Evolutionary conservation across 2,797 vertebrate species (phyloP).

Genomic region (Echiichthys vipera): DNA sequence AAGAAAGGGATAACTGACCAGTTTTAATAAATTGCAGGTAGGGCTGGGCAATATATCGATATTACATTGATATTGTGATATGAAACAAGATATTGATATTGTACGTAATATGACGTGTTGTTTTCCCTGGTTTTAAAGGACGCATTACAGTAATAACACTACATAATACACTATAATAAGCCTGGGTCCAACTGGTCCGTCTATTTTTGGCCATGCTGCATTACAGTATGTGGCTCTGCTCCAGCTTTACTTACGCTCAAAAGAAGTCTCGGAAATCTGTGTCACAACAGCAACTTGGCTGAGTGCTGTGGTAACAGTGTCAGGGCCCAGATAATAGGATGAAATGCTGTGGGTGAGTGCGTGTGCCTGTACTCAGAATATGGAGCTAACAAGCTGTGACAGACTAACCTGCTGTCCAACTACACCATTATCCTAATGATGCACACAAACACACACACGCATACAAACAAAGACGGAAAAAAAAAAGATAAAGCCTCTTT

Average conservation of each 20-base stretch:
- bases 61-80: too few relatives aligned
- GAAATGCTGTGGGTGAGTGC: constrained; percentile 14
- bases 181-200: not conserved
- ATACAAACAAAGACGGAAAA: not conserved
- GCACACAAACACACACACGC: not conserved
- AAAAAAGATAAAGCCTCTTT: not conserved
- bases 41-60: too few relatives aligned
- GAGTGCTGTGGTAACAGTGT: constrained; percentile 38
- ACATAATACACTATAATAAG: too few relatives aligned
- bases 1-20: too few relatives aligned
- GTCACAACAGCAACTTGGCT: constrained; percentile 36
- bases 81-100: too few relatives aligned
- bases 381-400: constrained; percentile 50
- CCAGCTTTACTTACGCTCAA: constrained; percentile 8
- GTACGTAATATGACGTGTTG: too few relatives aligned
- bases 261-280: constrained; percentile 34
- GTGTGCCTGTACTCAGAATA: constrained; percentile 18
- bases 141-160: too few relatives aligned
- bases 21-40: too few relatives aligned
- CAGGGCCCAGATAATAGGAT: constrained; percentile 51
- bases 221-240: constrained; percentile 15
- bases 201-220: not conserved
- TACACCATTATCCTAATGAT: constrained; percentile 45
- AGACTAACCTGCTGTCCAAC: constrained; percentile 58
- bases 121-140: too few relatives aligned